phyloP scores from a whole-genome alignment of 2,113 vertebrate species.

The Brachionichthys hirsutus region DNA sequence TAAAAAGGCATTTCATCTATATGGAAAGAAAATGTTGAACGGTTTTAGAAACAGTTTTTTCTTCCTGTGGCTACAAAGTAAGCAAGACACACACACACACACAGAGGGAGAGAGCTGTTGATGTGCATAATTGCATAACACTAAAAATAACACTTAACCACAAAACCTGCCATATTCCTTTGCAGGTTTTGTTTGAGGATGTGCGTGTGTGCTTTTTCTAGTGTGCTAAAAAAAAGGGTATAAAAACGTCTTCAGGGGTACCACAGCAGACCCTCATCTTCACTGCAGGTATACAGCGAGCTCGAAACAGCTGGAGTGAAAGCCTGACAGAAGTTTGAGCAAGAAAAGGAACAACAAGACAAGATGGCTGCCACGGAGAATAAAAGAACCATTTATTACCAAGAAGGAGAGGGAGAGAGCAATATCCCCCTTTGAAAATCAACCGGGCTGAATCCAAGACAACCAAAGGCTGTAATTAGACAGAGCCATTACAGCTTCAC shows the following conservation, averaged over 20 bases:
- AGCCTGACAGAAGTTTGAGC: conserved; percentile 12
- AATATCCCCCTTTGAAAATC: conserved; percentile 56
- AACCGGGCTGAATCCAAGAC: conserved; percentile 47
- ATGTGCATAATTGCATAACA: no score
- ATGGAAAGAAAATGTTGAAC: no score
- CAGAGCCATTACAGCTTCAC: conserved; percentile 43
- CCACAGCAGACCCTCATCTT: no score
- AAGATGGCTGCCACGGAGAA: conserved; percentile 59
- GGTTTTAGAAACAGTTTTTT: no score
- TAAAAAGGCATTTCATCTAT: no score
- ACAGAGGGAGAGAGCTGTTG: conserved; percentile 32
- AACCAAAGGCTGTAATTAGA: conserved; percentile 66
- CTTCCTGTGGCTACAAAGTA: no score
- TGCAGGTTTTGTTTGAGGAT: background rate
- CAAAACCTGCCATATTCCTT: conserved; percentile 9
- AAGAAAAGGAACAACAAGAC: conserved; percentile 30
- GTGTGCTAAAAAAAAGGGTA: conserved; percentile 1
- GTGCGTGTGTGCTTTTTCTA: background rate
- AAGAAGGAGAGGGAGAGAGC: conserved; percentile 35
- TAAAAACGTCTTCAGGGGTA: no score
- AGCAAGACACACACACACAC: background rate
- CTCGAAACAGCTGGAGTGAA: no score
- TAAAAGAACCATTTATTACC: conserved; percentile 63
- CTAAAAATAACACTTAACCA: conserved; percentile 41
- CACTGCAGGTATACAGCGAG: no score